Percentiles rank a stretch among this genome's conserved stretches.
phyloP scores from a whole-genome alignment of 2,888 invertebrate genomes.

The Lordiphosa andalusiaca region DNA sequence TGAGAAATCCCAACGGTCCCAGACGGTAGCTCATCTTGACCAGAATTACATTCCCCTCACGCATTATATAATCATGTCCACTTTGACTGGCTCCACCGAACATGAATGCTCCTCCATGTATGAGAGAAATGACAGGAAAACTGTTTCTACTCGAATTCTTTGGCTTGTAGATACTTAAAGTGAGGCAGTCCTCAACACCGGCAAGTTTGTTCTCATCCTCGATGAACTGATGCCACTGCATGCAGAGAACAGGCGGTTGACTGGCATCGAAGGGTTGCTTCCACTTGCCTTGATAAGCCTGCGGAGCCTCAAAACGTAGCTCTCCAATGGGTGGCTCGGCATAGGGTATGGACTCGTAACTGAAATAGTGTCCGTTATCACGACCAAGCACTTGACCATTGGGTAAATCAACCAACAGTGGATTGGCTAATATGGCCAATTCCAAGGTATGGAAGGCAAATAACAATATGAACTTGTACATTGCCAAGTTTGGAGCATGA shows the following conservation, averaged over 20 bases:
- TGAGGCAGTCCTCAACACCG: slow-evolving; percentile 87
- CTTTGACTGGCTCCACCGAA: slow-evolving; percentile 82
- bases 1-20: slow-evolving; percentile 88
- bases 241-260: slow-evolving; percentile 82
- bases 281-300: slow-evolving; percentile 59
- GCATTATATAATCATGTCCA: slow-evolving; percentile 84
- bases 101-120: slow-evolving; percentile 88
- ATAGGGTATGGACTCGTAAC: slow-evolving; percentile 86
- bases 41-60: slow-evolving; percentile 83
- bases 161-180: slow-evolving; percentile 84
- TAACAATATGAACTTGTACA: too few species aligned
- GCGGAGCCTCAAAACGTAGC: slow-evolving; percentile 82
- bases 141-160: slow-evolving; percentile 25
- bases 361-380: slow-evolving; percentile 80
- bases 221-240: slow-evolving; percentile 83
- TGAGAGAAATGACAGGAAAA: slow-evolving; percentile 84
- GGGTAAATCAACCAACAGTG: too few species aligned
- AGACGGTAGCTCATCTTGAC: slow-evolving; percentile 87
- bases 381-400: slow-evolving; percentile 69
- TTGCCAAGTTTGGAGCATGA: too few species aligned
- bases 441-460: too few species aligned
- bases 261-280: slow-evolving; percentile 81
- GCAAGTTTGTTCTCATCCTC: slow-evolving; percentile 55
- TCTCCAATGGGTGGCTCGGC: slow-evolving; percentile 85
- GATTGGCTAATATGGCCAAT: too few species aligned